A percentile compares a stretch with the other conserved stretches of the same genome.
phyloP scores from a whole-genome alignment of 2,797 vertebrate species.

The Anguilla pacifica region DNA sequence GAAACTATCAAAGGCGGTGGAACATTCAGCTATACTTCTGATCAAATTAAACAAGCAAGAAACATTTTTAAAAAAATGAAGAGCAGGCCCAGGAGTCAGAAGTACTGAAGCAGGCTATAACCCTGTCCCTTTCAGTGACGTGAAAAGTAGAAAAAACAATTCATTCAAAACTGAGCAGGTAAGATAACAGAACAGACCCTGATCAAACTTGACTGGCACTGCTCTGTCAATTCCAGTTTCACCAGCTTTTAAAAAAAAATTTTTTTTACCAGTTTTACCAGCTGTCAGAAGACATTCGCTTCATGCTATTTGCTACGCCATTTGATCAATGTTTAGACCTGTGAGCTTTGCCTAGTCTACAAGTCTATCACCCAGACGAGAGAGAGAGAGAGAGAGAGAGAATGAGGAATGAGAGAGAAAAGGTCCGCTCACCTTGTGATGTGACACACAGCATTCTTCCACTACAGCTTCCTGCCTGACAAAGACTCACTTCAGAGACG shows the following conservation, averaged over 20 bases:
- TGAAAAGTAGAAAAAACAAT: background rate
- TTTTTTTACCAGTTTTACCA: background rate
- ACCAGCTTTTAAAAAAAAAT: too few species aligned
- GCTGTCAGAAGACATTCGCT: background rate
- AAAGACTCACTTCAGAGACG: slow-evolving; percentile 50
- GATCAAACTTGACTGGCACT: background rate
- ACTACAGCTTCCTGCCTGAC: slow-evolving; percentile 57
- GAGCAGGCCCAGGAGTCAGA: background rate
- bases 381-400: background rate
- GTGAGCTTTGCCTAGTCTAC: background rate
- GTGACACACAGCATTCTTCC: slow-evolving; percentile 76
- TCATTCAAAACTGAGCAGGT: too few species aligned
- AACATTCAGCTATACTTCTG: background rate
- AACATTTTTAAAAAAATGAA: background rate
- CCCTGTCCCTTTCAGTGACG: background rate
- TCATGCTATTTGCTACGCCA: background rate
- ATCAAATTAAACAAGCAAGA: slow-evolving; percentile 13
- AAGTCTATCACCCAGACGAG: background rate
- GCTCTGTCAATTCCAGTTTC: too few species aligned
- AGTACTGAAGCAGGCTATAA: background rate
- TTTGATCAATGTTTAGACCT: background rate
- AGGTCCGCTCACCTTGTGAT: slow-evolving; percentile 71
- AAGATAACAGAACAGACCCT: too few species aligned
- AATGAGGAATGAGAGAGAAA: background rate
- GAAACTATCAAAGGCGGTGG: too few species aligned